Evolutionary conservation across 1,140 invertebrate species (phyloP), one percentile per base, ranked within the genome.

Genomic region (Saccostrea glomerata): DNA sequence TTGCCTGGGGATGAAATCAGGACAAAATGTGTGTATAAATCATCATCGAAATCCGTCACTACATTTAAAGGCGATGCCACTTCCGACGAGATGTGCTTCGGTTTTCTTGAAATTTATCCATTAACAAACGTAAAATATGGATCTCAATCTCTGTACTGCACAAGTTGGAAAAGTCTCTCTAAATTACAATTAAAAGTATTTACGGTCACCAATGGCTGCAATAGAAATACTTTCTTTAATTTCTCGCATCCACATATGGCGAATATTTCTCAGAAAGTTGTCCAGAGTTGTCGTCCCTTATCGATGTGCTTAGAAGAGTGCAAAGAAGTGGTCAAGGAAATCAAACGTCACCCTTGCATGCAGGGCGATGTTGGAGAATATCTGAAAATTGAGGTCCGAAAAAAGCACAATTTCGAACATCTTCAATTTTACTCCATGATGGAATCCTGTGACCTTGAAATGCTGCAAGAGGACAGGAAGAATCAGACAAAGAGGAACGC

Each of bases 111-210:
- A 36, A 36, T 36, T 36, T 2, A 36, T 2, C 30, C 30, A 36
- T 36, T 36, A 36, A 1, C 30, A 36, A 36, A 36, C 30, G 30
- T 60, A 91, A 91, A 13, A 40, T 77, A 60, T 30, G 85, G 47
- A 91, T 89, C 84, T 85, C 89, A n/a, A 66, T 0, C 1, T 0
- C n/a, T 84, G 3, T 12, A 20, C 0, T 92, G 91, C 82, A 9
- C 56, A 17, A 47, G 77, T 7, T 91, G 86, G 89, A 89, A 88
- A 84, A 86, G 30, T 17, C 36, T 91, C 82, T 89, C 88, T n/a
- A 30, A 2, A 20, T 23, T 70, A 36, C 23, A 86, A 83, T 13
- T 92, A 0, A 82, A 55, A 7, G 3, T 4, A 9, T 17, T 12
- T 54, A 0, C 7, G 0, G 82, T 30, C 25, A 47, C 4, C 9